Conservation (phyloP, 2,797 vertebrate genomes). For the Alauda arvensis region DNA sequence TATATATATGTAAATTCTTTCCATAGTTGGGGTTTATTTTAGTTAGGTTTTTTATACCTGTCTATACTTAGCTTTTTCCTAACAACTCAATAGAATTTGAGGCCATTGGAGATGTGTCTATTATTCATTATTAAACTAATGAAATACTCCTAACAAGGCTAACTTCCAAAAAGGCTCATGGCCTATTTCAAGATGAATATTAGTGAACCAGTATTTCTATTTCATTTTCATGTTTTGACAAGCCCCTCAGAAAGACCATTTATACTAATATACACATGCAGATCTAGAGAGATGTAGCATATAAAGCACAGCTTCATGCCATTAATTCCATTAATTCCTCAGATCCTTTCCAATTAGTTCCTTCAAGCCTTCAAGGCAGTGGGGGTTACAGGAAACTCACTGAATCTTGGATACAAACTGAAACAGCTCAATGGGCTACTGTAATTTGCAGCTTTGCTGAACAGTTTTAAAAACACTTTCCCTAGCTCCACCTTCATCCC, state of each 20-base stretch:
- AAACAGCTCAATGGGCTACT: neutral
- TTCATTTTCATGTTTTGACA: neutral
- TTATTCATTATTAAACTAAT: neutral
- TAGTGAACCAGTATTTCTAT: neutral
- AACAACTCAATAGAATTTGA: neutral
- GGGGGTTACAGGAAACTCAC: neutral
- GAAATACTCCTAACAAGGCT: neutral
- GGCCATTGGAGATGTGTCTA: neutral
- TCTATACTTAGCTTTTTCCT: neutral
- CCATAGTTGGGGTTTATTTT: neutral
- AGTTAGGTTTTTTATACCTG: neutral
- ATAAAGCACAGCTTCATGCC: neutral
- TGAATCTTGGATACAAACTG: neutral
- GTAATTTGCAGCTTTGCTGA: neutral
- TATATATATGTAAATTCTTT: neutral
- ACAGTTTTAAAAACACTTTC: neutral
- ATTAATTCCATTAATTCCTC: constrained; percentile 18
- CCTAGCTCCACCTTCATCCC: neutral
- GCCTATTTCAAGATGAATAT: neutral
- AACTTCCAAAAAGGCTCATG: neutral
- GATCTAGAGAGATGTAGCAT: neutral
- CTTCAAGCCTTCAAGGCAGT: neutral
- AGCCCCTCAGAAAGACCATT: neutral
- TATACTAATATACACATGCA: neutral
- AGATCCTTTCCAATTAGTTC: constrained; percentile 25